Evolutionary conservation across 2,113 vertebrate genomes (phyloP).

Genomic region (Rutilus rutilus): DNA sequence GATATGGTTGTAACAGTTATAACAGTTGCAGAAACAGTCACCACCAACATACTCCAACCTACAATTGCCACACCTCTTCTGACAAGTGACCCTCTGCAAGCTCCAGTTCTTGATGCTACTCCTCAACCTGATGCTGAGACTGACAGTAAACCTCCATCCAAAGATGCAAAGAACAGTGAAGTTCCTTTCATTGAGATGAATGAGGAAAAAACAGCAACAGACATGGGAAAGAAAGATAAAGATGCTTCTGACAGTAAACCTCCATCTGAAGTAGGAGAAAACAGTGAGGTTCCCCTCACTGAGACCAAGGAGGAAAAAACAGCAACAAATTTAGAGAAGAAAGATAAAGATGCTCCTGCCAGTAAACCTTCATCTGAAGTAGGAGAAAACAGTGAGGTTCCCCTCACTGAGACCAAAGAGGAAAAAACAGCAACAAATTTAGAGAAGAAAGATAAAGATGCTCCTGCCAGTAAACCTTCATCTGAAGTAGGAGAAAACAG

Average conservation of each 20-base stretch:
- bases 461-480: constrained; percentile 1
- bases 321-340: not conserved
- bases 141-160: not conserved
- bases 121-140: constrained; percentile 1
- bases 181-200: not conserved
- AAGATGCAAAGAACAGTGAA: constrained; percentile 18
- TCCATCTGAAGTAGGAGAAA: not conserved
- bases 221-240: not conserved
- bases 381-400: constrained; percentile 23
- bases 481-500: constrained; percentile 21
- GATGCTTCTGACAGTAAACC: not conserved
- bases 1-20: not conserved
- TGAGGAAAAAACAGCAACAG: not conserved
- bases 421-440: constrained; percentile 3
- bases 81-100: not conserved
- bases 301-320: not conserved
- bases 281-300: not conserved
- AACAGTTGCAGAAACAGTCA: not conserved
- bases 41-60: not conserved
- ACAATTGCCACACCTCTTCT: not conserved
- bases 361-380: not conserved
- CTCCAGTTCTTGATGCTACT: not conserved
- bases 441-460: constrained; percentile 16
- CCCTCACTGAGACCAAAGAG: not conserved
- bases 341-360: not conserved